Conservation (phyloP, 2,113 vertebrate genomes). For the Peromyscus leucopus region DNA sequence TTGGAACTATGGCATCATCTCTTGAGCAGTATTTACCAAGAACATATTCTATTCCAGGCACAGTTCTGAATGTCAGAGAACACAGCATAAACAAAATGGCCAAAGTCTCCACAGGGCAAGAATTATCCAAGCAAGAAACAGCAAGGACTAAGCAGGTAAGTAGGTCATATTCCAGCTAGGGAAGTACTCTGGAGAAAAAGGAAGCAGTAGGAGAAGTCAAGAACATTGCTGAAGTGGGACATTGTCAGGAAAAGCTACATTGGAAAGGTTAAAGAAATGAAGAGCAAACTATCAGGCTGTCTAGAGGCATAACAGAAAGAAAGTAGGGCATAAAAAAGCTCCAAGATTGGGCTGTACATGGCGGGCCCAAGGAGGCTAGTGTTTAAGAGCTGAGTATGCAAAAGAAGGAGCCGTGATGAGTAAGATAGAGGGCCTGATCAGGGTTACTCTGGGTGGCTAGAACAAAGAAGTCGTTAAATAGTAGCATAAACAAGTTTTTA, state of each 20-base stretch:
- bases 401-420: not conserved
- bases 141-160: not conserved
- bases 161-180: slow-evolving; percentile 8
- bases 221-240: not conserved
- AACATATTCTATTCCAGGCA: not conserved
- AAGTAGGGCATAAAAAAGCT: not conserved
- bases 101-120: not conserved
- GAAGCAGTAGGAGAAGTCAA: not conserved
- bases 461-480: not conserved
- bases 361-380: not conserved
- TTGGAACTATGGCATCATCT: not conserved
- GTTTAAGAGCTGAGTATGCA: not conserved
- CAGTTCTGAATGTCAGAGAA: not conserved
- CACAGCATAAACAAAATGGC: slow-evolving; percentile 11
- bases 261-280: slow-evolving; percentile 24
- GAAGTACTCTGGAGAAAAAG: slow-evolving; percentile 10
- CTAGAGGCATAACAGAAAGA: not conserved
- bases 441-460: not conserved
- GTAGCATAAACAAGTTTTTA: slow-evolving; percentile 5
- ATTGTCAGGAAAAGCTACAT: not conserved
- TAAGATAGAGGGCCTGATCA: not conserved
- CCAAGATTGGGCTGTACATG: not conserved
- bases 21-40: not conserved
- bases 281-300: not conserved
- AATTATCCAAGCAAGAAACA: not conserved